A percentile compares a stretch with the other conserved stretches of the same genome.
Conservation (phyloP, 2,113 vertebrate genomes). For the Barbus barbus region DNA sequence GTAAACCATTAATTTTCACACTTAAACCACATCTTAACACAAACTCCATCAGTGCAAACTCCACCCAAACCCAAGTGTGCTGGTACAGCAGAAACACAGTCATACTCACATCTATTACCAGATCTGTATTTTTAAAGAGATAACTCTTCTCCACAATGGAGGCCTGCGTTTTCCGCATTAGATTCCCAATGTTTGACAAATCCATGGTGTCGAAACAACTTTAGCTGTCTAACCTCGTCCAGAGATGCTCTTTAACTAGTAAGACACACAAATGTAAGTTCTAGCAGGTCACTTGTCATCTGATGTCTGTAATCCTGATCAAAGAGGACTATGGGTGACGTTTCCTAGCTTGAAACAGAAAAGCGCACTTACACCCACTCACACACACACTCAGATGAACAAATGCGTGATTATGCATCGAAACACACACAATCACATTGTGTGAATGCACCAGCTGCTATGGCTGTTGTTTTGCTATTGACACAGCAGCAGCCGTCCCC, state of each 20-base stretch:
- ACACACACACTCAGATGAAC: conserved; percentile 42
- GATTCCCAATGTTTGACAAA: conserved; percentile 59
- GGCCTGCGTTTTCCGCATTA: conserved; percentile 70
- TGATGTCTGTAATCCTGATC: conserved; percentile 31
- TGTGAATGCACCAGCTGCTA: conserved; percentile 66
- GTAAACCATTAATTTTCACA: background rate
- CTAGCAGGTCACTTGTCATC: conserved; percentile 12
- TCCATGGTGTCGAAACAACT: conserved; percentile 44
- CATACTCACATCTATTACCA: conserved; percentile 63
- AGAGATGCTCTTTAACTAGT: background rate
- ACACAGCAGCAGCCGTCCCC: conserved; percentile 58
- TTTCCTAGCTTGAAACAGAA: conserved; percentile 14
- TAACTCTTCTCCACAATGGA: conserved; percentile 63
- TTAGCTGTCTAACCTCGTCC: background rate
- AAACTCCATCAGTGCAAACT: background rate
- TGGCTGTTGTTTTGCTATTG: conserved; percentile 71
- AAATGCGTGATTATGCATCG: conserved; percentile 49
- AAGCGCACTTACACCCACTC: conserved; percentile 12
- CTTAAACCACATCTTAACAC: background rate
- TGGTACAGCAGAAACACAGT: no score
- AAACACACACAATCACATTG: conserved; percentile 50
- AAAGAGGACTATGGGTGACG: conserved; percentile 41
- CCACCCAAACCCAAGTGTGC: background rate
- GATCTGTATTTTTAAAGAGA: conserved; percentile 45
- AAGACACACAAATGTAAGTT: background rate